Evolutionary conservation across 1,140 invertebrate genomes (phyloP).

Genomic region (Psilanteris sp.): DNA sequence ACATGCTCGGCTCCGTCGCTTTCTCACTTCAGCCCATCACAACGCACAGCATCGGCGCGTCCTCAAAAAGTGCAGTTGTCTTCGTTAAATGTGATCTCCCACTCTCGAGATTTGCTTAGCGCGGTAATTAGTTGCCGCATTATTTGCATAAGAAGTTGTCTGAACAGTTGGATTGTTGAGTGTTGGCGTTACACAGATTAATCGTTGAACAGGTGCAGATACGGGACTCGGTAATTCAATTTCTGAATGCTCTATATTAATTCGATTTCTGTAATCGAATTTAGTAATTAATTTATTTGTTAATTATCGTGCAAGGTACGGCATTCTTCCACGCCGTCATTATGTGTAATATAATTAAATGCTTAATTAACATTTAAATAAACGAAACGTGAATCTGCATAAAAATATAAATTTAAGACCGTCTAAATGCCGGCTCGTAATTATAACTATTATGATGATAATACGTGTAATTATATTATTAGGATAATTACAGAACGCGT

Average conservation of each 20-base stretch:
- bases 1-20: conserved; percentile 31
- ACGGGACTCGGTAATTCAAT: conserved; percentile 11
- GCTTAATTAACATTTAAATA: no score
- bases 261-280: conserved; percentile 9
- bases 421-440: no score
- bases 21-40: conserved; percentile 18
- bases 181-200: conserved; percentile 5
- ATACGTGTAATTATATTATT: no score
- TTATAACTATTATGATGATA: no score
- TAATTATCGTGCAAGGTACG: no score
- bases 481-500: no score
- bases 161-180: conserved; percentile 16
- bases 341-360: no score
- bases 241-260: conserved; percentile 17
- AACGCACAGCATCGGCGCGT: conserved; percentile 5
- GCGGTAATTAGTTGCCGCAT: conserved; percentile 35
- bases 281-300: conserved; percentile 10
- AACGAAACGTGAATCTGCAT: no score
- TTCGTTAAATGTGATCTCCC: conserved; percentile 35
- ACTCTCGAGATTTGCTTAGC: conserved; percentile 29
- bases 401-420: no score
- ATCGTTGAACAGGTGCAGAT: conserved; percentile 17
- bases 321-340: no score
- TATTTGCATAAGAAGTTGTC: conserved; percentile 43
- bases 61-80: conserved; percentile 26